Conservation (phyloP, 2,797 vertebrate genomes). For the Capromys pilorides region DNA sequence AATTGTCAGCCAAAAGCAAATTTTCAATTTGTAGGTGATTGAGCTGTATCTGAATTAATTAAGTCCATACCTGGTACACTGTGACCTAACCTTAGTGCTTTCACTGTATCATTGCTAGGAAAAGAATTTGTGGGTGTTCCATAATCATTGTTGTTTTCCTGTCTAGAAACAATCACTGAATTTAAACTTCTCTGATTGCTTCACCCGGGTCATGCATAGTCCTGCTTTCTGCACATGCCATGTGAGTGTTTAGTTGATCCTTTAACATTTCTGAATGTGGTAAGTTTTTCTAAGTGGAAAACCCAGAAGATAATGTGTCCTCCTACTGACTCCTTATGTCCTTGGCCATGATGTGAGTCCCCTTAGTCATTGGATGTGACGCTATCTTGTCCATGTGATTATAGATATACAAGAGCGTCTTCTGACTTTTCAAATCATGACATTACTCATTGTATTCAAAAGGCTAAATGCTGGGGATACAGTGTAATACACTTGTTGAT, state of each 20-base stretch:
- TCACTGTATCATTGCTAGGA: background rate
- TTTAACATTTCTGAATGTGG: constrained; percentile 11
- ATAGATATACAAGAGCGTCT: background rate
- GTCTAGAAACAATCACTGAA: background rate
- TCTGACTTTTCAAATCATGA: background rate
- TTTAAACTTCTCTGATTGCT: background rate
- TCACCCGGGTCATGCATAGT: background rate
- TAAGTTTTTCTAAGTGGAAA: background rate
- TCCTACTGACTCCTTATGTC: background rate
- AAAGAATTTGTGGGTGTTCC: background rate
- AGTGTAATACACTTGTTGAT: background rate
- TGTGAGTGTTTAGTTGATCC: background rate
- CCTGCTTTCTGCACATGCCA: background rate
- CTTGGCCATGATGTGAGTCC: background rate
- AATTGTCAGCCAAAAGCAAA: background rate
- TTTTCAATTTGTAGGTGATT: background rate
- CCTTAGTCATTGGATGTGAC: background rate
- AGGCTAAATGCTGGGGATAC: background rate
- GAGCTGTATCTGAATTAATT: background rate
- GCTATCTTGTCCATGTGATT: background rate
- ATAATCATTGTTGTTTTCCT: background rate
- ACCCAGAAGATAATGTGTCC: background rate
- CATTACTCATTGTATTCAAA: background rate
- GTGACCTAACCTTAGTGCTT: too few relatives aligned
- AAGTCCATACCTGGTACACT: background rate